Base-by-base conservation (phyloP, 2,888 invertebrate genomes). In the Thelaira solivaga region DNA sequence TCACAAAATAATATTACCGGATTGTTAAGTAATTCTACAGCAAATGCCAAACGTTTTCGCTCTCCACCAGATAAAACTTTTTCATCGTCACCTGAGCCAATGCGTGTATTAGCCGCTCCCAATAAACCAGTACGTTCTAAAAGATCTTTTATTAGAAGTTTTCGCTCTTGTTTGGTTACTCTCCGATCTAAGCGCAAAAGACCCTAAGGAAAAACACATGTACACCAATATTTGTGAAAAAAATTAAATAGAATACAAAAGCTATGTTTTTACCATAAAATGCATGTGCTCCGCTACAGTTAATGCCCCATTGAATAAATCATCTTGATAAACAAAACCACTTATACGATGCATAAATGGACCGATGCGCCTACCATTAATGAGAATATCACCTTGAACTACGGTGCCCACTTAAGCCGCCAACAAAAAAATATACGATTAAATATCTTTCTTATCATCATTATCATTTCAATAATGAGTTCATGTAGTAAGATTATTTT, bases 11-110 rank as follows among this genome's bases (percentile, higher is more conserved):
- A 90, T 34, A 99, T 91, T 0, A 95, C 93, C 0, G 98, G 98
- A 89, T 98, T 95, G 41, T 96, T 97, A 64, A 98, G 88, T 36
- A 89, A 73, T 94, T 98, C 98, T 0, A 96, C 94, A 4, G 97
- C 98, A 86, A 98, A 97, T 0, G 97, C 94, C 18, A 98, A 90
- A 67, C 98, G 91, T 85, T 98, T 98, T 85, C 94, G 94, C 87
- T 98, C 98, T 0, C 98, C 98, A 0, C 98, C 97, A 0, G 97
- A 98, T 1, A 98, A 90, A 0, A 96, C 94, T 87, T 96, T 96
- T 61, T 91, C 90, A 18, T 93, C 92, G 41, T 94, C 94, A 10
- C 92, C 90, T 0, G 92, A 91, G 0, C 97, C 97, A 69, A 98
- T 98, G 72, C 93, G 90, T 0, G 94, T 94, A 81, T 95, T 90